Evolutionary conservation across 2,888 invertebrate species (phyloP).

Genomic region (Tinea trinotella): DNA sequence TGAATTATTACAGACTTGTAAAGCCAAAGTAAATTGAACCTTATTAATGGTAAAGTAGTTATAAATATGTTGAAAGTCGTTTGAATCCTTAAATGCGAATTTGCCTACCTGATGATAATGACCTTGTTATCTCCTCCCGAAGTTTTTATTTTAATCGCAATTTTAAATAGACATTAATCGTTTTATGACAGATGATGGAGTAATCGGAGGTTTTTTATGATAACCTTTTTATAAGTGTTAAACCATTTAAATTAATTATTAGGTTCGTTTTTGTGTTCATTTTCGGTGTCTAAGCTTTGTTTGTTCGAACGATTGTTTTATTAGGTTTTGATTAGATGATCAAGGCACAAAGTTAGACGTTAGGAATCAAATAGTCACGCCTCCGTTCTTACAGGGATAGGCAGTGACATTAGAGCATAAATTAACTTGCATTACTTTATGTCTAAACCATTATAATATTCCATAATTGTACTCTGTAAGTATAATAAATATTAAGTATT

Average conservation of each 20-base stretch:
- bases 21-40: neutral
- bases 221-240: neutral
- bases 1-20: no score
- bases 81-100: neutral
- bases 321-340: no score
- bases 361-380: no score
- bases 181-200: slow-evolving; percentile 59
- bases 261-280: neutral
- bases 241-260: slow-evolving; percentile 18
- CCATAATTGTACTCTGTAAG: no score
- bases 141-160: slow-evolving; percentile 13
- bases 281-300: no score
- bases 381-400: no score
- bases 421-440: no score
- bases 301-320: no score
- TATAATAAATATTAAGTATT: no score
- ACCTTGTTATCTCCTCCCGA: slow-evolving; percentile 12
- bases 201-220: slow-evolving; percentile 30
- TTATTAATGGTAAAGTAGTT: neutral
- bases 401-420: no score
- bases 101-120: slow-evolving; percentile 4
- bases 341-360: no score
- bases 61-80: neutral
- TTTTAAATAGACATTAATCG: slow-evolving; percentile 41
- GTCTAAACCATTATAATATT: no score